A percentile compares a stretch with the other conserved stretches of the same genome.
Evolutionary conservation across 2,888 invertebrate genomes (phyloP).

Genomic region (Callosobruchus maculatus): DNA sequence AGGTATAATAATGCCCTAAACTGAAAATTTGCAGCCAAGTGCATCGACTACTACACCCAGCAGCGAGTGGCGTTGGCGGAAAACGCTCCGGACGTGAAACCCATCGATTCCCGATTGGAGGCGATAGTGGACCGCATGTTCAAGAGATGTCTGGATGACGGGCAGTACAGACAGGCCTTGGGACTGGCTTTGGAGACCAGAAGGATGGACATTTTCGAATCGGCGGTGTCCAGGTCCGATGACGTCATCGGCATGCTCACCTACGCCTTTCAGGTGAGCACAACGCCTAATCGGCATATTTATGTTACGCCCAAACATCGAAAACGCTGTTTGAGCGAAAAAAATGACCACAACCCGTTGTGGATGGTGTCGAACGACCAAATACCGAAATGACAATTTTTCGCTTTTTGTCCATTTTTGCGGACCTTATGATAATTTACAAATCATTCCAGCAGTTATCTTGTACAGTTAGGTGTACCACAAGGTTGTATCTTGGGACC

Average conservation of each 20-base stretch:
- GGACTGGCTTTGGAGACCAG: slow-evolving; percentile 95
- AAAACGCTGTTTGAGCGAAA: no score
- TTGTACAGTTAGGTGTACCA: no score
- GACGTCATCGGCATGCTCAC: slow-evolving; percentile 86
- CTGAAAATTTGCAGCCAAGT: slow-evolving; percentile 67
- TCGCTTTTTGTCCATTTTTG: no score
- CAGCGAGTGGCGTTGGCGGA: slow-evolving; percentile 74
- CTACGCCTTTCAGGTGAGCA: slow-evolving; percentile 85
- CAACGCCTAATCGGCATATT: no score
- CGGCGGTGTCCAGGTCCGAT: slow-evolving; percentile 87
- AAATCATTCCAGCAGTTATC: no score
- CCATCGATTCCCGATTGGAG: slow-evolving; percentile 80
- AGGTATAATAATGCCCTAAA: no score
- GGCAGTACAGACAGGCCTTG: slow-evolving; percentile 91
- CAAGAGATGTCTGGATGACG: slow-evolving; percentile 89
- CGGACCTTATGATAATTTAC: no score
- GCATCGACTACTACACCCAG: slow-evolving; percentile 94
- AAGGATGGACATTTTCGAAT: slow-evolving; percentile 94
- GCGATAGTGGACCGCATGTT: slow-evolving; percentile 97
- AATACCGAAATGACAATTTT: no score
- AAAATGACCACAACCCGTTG: no score
- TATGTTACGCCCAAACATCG: no score
- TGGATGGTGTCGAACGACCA: no score
- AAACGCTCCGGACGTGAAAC: slow-evolving; percentile 61
- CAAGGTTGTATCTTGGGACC: no score